A percentile compares a stretch with the other conserved stretches of the same genome.
Conservation (phyloP, 2,888 invertebrate species). For the Carpatolechia fugitivella region DNA sequence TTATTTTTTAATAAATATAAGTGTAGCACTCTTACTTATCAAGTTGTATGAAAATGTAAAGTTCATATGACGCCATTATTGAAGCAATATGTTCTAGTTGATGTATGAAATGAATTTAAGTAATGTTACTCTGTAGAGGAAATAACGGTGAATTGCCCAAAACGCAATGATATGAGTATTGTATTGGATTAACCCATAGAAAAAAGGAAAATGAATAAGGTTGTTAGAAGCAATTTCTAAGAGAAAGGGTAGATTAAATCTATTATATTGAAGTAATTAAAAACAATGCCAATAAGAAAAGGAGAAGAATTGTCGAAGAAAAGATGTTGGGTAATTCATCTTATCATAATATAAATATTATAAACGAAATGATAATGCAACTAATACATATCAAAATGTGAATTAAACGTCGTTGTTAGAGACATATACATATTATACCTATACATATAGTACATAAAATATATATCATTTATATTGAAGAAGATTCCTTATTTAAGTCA, state of each 20-base stretch:
- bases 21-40: conserved; percentile 20
- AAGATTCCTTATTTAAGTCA: conserved; percentile 78
- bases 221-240: not conserved
- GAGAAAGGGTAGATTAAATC: not conserved
- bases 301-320: not conserved
- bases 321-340: not conserved
- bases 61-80: conserved; percentile 26
- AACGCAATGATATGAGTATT: not conserved
- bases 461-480: conserved; percentile 51
- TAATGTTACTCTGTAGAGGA: conserved; percentile 50
- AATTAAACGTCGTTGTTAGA: conserved; percentile 54
- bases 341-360: conserved; percentile 1
- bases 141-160: conserved; percentile 21
- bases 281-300: not conserved
- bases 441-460: conserved; percentile 34
- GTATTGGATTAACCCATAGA: not conserved
- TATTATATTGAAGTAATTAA: not conserved
- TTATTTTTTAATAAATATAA: conserved; percentile 19
- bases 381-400: conserved; percentile 71
- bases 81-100: conserved; percentile 49
- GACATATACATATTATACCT: conserved; percentile 35
- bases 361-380: conserved; percentile 41
- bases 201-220: not conserved
- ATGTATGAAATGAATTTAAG: conserved; percentile 47
- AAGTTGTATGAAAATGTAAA: conserved; percentile 18